Evolutionary conservation across 2,888 invertebrate species (phyloP).

Genomic region (Thalpophila matura): DNA sequence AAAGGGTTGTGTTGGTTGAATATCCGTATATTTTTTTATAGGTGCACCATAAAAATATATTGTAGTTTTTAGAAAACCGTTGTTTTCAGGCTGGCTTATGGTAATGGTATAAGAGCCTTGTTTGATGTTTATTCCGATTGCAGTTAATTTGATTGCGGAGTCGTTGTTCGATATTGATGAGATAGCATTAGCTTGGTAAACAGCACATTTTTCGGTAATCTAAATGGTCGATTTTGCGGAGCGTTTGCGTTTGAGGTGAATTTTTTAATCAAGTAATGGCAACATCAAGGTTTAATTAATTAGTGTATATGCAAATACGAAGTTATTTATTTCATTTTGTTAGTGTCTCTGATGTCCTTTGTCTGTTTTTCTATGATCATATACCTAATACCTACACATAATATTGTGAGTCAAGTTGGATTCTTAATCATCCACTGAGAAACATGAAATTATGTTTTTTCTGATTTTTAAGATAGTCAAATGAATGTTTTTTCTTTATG

Average conservation of each 20-base stretch:
- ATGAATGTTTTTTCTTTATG: too few relatives aligned
- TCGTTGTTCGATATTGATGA: slow-evolving; percentile 5
- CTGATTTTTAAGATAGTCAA: too few relatives aligned
- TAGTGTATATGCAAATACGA: too few relatives aligned
- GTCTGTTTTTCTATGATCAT: too few relatives aligned
- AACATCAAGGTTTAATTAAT: slow-evolving; percentile 9
- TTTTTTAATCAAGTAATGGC: slow-evolving; percentile 40
- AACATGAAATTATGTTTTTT: too few relatives aligned
- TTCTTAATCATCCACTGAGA: too few relatives aligned
- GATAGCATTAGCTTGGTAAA: slow-evolving; percentile 3
- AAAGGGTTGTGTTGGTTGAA: slow-evolving; percentile 55
- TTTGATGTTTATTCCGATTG: slow-evolving; percentile 9
- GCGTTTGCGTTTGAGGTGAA: background rate
- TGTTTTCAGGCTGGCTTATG: slow-evolving; percentile 27
- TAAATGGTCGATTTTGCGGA: slow-evolving; percentile 26
- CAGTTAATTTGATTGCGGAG: slow-evolving; percentile 20
- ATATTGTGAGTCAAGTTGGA: too few relatives aligned
- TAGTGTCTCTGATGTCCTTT: too few relatives aligned
- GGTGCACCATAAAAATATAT: slow-evolving; percentile 66
- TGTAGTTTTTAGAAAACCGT: slow-evolving; percentile 45
- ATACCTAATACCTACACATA: too few relatives aligned
- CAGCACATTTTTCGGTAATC: slow-evolving; percentile 11
- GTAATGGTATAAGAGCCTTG: slow-evolving; percentile 26
- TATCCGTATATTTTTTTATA: slow-evolving; percentile 67
- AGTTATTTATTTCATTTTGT: too few relatives aligned